phyloP scores from a whole-genome alignment of 1,140 invertebrate genomes.

The Akabosia matsudoensis region DNA sequence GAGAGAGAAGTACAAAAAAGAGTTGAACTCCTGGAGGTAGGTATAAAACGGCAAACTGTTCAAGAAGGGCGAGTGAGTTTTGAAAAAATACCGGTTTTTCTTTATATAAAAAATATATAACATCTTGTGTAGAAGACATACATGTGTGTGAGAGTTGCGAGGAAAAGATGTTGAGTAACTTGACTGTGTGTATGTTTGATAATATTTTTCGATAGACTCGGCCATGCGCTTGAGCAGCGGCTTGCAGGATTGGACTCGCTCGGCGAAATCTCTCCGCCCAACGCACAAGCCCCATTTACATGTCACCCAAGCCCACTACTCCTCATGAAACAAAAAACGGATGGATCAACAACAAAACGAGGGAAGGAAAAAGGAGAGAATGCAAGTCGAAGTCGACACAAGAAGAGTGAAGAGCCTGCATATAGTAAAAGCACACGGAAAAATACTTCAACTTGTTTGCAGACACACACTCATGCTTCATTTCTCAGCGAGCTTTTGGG shows the following conservation, averaged over 20 bases:
- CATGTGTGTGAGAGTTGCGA: too few species aligned
- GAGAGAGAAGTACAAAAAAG: background rate
- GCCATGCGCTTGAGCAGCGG: conserved; percentile 20
- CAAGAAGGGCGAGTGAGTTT: background rate
- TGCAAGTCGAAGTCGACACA: background rate
- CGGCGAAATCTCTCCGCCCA: conserved; percentile 17
- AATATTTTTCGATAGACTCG: conserved; percentile 16
- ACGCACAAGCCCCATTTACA: conserved; percentile 18
- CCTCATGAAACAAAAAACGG: background rate
- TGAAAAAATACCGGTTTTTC: conserved; percentile 3
- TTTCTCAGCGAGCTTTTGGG: too few species aligned
- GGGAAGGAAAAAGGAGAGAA: background rate
- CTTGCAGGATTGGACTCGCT: conserved; percentile 19
- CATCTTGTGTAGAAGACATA: background rate
- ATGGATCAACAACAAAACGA: background rate
- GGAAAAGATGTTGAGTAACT: background rate
- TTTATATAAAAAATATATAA: background rate
- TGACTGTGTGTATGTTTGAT: background rate
- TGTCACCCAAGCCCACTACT: conserved; percentile 21
- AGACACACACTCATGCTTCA: too few species aligned
- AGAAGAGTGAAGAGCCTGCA: background rate
- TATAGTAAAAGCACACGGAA: background rate
- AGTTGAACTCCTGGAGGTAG: background rate
- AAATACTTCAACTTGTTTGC: background rate
- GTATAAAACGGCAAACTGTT: too few species aligned